phyloP scores from a whole-genome alignment of 2,113 vertebrate genomes.

The Psilopsiagon aurifrons region DNA sequence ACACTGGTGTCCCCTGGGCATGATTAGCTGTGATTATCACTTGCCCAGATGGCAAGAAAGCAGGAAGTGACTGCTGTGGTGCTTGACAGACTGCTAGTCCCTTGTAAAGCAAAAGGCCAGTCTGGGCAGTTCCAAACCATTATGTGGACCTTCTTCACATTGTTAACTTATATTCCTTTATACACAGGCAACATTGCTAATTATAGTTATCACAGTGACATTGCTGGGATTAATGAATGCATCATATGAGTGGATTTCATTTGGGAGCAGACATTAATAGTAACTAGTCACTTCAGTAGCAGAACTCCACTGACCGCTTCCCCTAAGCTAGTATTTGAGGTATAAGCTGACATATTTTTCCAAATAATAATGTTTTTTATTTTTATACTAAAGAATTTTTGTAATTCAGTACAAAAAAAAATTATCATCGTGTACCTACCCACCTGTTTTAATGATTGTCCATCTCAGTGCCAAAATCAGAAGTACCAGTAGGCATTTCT shows the following conservation, averaged over 20 bases:
- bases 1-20: not conserved
- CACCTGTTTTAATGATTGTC: not conserved
- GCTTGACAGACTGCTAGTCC: not conserved
- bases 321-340: not conserved
- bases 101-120: not conserved
- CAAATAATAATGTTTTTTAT: not conserved
- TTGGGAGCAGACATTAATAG: not conserved
- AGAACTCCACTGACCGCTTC: not conserved
- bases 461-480: not conserved
- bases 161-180: not conserved
- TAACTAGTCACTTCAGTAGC: not conserved
- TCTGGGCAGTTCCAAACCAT: not conserved
- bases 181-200: not conserved
- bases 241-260: not conserved
- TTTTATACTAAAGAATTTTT: not conserved
- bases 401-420: not conserved
- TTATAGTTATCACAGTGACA: not conserved
- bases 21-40: not conserved
- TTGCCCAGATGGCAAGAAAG: not conserved
- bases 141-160: not conserved
- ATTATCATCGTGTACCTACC: not conserved
- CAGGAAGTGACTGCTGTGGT: not conserved
- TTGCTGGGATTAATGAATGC: not conserved
- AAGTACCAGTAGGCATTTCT: not conserved
- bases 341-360: not conserved